phyloP scores from a whole-genome alignment of 2,888 invertebrate species.

The Cryptophagus acutangulus region DNA sequence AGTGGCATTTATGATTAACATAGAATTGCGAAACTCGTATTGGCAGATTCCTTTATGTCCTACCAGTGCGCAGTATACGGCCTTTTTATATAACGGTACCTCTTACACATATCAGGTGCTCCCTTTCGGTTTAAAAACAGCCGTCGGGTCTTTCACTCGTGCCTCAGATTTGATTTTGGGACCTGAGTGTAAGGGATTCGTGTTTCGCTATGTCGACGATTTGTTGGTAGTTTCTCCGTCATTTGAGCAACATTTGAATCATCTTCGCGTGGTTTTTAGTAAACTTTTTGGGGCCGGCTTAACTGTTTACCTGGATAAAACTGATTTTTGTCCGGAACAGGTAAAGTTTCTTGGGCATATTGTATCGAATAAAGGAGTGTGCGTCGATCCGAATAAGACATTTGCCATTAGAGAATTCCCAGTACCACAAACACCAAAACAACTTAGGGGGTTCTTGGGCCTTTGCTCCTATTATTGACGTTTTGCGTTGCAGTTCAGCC shows the following conservation, averaged over 20 bases:
- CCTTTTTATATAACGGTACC: slow-evolving; percentile 8
- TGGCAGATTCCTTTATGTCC: slow-evolving; percentile 16
- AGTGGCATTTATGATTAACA: slow-evolving; percentile 5
- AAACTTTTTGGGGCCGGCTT: slow-evolving; percentile 20
- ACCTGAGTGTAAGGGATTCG: slow-evolving; percentile 17
- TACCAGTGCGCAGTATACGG: slow-evolving; percentile 11
- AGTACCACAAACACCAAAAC: slow-evolving; percentile 10
- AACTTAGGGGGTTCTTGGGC: slow-evolving; percentile 14
- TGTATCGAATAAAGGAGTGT: slow-evolving; percentile 17
- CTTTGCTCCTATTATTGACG: slow-evolving; percentile 13
- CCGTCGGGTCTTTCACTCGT: slow-evolving; percentile 9
- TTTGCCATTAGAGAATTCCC: slow-evolving; percentile 14
- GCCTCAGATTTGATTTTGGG: slow-evolving; percentile 10
- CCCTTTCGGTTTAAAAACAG: slow-evolving; percentile 13
- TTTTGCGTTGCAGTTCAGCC: slow-evolving; percentile 14
- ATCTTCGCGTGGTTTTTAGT: slow-evolving; percentile 21
- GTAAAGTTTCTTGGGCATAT: slow-evolving; percentile 22
- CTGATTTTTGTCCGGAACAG: slow-evolving; percentile 16
- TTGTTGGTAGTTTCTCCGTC: slow-evolving; percentile 26
- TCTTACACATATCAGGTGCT: slow-evolving; percentile 13
- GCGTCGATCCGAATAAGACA: slow-evolving; percentile 20
- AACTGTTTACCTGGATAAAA: slow-evolving; percentile 26
- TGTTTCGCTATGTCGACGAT: slow-evolving; percentile 32
- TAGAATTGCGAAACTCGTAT: slow-evolving; percentile 12
- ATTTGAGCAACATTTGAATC: slow-evolving; percentile 23